Evolutionary conservation across 2,797 vertebrate species (phyloP), one percentile per base, ranked within the genome.

Genomic region (Xenops minutus): DNA sequence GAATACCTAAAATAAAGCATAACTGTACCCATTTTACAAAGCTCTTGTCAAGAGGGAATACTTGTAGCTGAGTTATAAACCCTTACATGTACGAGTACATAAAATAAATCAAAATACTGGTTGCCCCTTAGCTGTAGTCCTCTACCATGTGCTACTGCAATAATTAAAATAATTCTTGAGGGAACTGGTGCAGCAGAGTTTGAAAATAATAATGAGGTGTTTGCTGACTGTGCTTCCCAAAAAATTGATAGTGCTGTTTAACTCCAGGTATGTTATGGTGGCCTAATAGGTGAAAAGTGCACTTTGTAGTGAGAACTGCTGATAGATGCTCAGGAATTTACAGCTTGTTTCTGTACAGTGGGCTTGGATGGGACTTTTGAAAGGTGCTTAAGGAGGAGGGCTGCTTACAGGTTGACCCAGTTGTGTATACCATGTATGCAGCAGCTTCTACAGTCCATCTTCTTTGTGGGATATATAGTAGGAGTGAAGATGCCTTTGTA

Each of bases 191-290:
- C 63, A 82, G 46, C 34, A 73, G 59, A 44, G 24, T 52, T 64
- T 81, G 51, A 74, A 30, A 76, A 8, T 64, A 59, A 66, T 43
- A 32, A 19, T 72, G 72, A 67, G 51, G 20, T 84, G 44, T 87
- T 91, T 85, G 67, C 83, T 83, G 75, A 93, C 30, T 85, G 27
- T 59, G 39, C 74, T 94, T 89, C 63, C 79, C 49, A 63, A 88
- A 92, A 84, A 85, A 5, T 8, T 56, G 32, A 24, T 61, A 81
- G 63, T 11, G 9, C 66, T 81, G n/a, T 64, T 7, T 78, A 39
- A 73, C 44, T 86, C 48, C 34, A 55, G 39, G 75, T 94, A 41
- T 21, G 41, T 84, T 74, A 21, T 9, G 7, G 34, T 86, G 63
- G 24, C 30, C 56, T 85, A 39, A 41, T 49, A 16, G 61, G 23